A percentile compares a stretch with the other conserved stretches of the same genome.
These are phyloP conservation scores for Psilopsiagon aurifrons DNA, from an alignment of 2,113 vertebrate genomes.

Conservation along the genomic window DNA sequence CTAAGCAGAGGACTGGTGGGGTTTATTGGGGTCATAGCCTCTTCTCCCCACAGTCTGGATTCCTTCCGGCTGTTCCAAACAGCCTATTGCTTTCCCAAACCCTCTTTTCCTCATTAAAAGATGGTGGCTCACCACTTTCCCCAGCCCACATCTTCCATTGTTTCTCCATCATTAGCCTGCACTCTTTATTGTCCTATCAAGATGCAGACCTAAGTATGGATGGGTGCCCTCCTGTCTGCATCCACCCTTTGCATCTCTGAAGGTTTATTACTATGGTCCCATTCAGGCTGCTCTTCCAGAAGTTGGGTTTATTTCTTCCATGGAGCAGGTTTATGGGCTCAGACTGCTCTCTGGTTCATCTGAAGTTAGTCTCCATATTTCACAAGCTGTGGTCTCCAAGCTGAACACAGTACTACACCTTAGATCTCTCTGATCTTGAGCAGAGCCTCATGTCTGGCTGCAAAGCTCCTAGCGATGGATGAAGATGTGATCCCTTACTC, in stretches of 20 bases:
- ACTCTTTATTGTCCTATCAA: neutral
- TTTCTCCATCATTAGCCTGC: neutral
- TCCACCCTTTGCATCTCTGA: neutral
- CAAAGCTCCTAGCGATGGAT: neutral
- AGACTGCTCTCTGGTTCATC: neutral
- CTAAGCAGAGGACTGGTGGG: neutral
- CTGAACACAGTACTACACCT: neutral
- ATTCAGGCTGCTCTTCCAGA: neutral
- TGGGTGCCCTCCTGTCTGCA: neutral
- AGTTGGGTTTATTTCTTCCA: neutral
- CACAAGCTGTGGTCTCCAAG: too few relatives aligned
- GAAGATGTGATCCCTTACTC: neutral
- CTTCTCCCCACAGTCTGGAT: neutral
- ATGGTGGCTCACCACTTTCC: neutral
- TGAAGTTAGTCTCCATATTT: neutral
- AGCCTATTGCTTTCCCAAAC: neutral
- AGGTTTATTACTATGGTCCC: neutral
- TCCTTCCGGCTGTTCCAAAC: neutral
- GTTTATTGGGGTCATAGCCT: neutral
- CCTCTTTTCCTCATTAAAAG: neutral
- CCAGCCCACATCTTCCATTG: neutral
- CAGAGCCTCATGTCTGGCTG: neutral
- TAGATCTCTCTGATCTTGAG: neutral
- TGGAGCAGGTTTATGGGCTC: neutral
- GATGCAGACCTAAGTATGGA: neutral